Evolutionary conservation across 37 sponge, comb jelly and placozoan species (phyloP).

Genomic region (Haliclona indistincta): DNA sequence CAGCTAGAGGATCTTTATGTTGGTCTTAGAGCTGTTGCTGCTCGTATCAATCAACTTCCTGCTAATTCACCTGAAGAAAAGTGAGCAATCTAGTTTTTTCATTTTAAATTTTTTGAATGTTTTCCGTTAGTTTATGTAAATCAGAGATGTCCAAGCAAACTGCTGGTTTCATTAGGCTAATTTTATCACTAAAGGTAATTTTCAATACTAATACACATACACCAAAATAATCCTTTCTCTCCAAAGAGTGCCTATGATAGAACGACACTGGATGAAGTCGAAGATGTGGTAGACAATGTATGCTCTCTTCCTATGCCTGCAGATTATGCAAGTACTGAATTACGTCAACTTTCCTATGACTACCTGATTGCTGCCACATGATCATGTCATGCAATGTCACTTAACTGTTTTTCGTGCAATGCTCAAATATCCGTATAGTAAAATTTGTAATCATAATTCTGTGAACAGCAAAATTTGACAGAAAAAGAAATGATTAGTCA

Average conservation of each 20-base stretch:
- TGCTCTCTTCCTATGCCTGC: constrained; percentile 40
- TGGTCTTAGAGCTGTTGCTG: constrained; percentile 25
- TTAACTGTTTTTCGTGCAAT: no score
- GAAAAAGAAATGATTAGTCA: no score
- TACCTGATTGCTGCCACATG: no score
- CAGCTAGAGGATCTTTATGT: constrained; percentile 23
- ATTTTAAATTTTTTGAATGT: neutral
- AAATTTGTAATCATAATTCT: no score
- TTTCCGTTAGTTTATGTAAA: constrained; percentile 50
- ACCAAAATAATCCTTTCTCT: neutral
- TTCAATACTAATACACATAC: neutral
- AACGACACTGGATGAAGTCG: neutral
- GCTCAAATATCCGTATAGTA: no score
- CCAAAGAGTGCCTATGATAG: neutral
- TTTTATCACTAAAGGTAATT: constrained; percentile 25
- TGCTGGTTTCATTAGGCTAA: constrained; percentile 19
- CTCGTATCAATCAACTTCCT: constrained; percentile 30
- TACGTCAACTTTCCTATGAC: constrained; percentile 15
- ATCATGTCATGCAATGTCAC: no score
- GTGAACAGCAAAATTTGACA: no score
- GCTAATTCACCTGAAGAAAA: constrained; percentile 23
- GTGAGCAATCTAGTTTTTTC: neutral
- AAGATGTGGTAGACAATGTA: constrained; percentile 10
- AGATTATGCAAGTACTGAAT: constrained; percentile 34
- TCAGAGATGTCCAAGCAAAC: constrained; percentile 57